Base-by-base conservation (phyloP, 2,888 invertebrate species). In the Meandrusa payeni region DNA sequence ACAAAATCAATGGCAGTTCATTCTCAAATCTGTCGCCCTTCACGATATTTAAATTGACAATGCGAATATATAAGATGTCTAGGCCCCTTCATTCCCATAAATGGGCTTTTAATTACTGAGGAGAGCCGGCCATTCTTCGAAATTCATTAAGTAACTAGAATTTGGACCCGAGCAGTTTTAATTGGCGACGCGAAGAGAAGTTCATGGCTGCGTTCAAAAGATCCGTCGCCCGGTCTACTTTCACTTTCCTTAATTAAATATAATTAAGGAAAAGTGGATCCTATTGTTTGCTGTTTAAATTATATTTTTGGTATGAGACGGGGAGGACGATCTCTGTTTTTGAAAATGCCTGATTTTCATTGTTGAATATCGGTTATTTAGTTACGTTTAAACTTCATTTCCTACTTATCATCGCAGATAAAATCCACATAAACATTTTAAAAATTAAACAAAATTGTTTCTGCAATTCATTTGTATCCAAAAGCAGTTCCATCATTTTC, bases 101-200 rank as follows among this genome's bases (percentile, higher is more conserved):
- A 41, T 46, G 46, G 41, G 12, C 27, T 36, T 42, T 48, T 50
- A 52, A 52, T 52, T 48, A 48, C 44, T 23, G 33, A 10, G 22
- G 33, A 33, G 40, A 31, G 38, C 39, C 36, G 4, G 24, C 36
- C 37, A 34, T 38, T 46, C 41, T 46, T 41, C 13, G 19, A 36
- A 36, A 47, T 46, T 48, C 36, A 48, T 48, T 50, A 48, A 48
- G 44, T 46, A 46, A 44, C 48, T 41, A 40, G 41, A 37, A 38
- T 43, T 43, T 17, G 23, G 33, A 15, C 11, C 20, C 31, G 24
- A 24, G 23, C 33, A 46, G 44, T 49, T 48, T 58, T 74, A 76
- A 78, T 76, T 74, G 74, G 70, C 53, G 63, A 64, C 63, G 59
- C 59, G 66, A 64, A 59, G 57, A 50, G 24, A 22, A 29, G 32